Evolutionary conservation across 2,888 invertebrate species (phyloP).

Genomic region (Scaptomyza reducta): DNA sequence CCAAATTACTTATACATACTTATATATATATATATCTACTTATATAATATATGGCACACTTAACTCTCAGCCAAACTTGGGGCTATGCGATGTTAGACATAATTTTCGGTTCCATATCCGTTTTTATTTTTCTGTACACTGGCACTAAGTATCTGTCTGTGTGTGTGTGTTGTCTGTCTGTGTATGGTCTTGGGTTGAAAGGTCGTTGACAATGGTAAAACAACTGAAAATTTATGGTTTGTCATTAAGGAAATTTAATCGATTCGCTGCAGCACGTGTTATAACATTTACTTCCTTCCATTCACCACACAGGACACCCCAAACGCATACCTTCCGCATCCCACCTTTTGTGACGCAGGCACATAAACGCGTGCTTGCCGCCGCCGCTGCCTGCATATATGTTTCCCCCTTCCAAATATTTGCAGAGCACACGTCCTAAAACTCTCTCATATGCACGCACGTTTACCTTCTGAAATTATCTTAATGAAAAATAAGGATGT

Average conservation of each 20-base stretch:
- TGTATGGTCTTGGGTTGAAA: conserved; percentile 41
- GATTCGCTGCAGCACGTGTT: conserved; percentile 62
- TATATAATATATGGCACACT: conserved; percentile 67
- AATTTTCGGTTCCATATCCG: conserved; percentile 42
- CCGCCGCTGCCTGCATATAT: conserved; percentile 44
- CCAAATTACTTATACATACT: conserved; percentile 33
- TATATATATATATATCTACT: conserved; percentile 25
- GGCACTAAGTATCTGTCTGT: conserved; percentile 15
- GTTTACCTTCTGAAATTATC: conserved; percentile 50
- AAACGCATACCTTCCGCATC: not conserved
- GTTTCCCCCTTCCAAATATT: not conserved
- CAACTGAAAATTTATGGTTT: conserved; percentile 71
- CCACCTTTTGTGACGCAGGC: not conserved
- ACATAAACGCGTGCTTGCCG: conserved; percentile 54
- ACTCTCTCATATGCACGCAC: conserved; percentile 47
- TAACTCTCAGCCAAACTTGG: conserved; percentile 61
- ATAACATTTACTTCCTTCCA: conserved; percentile 20
- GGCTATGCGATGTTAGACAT: conserved; percentile 62
- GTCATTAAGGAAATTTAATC: conserved; percentile 76
- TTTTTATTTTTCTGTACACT: conserved; percentile 18
- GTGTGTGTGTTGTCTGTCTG: conserved; percentile 15
- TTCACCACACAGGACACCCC: not conserved
- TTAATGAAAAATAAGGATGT: conserved; percentile 40
- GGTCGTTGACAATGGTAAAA: conserved; percentile 64
- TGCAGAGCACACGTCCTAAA: conserved; percentile 49